Evolutionary conservation across 2,888 invertebrate species (phyloP).

Genomic region (Xylocampa areola): DNA sequence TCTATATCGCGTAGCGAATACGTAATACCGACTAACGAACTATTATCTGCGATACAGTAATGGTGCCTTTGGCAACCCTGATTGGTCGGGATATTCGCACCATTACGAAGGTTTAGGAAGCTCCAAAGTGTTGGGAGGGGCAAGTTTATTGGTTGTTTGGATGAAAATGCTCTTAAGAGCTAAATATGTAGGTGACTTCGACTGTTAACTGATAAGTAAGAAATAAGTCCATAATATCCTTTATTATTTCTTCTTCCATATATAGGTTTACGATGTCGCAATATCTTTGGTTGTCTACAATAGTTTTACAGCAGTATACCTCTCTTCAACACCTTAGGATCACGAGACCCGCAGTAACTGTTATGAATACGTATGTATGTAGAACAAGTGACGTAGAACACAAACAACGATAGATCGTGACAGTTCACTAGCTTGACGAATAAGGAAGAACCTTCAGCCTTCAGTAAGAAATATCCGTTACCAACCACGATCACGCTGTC

Average conservation of each 20-base stretch:
- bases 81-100: slow-evolving; percentile 21
- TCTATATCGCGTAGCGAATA: slow-evolving; percentile 26
- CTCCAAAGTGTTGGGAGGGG: slow-evolving; percentile 6
- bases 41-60: slow-evolving; percentile 15
- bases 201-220: background rate
- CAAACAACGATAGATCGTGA: slow-evolving; percentile 41
- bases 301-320: too few relatives aligned
- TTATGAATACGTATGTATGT: slow-evolving; percentile 8
- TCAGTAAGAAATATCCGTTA: slow-evolving; percentile 25
- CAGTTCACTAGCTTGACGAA: slow-evolving; percentile 32
- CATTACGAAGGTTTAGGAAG: slow-evolving; percentile 15
- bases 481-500: slow-evolving; percentile 16
- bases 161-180: slow-evolving; percentile 11
- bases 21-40: slow-evolving; percentile 11
- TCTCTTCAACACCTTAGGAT: background rate
- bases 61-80: slow-evolving; percentile 16
- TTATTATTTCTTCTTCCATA: background rate
- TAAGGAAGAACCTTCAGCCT: slow-evolving; percentile 56
- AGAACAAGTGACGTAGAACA: slow-evolving; percentile 19
- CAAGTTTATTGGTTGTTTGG: slow-evolving; percentile 1
- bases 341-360: slow-evolving; percentile 9
- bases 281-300: too few relatives aligned
- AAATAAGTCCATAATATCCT: background rate
- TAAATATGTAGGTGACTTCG: slow-evolving; percentile 7
- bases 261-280: background rate